A percentile compares a stretch with the other conserved stretches of the same genome.
Evolutionary conservation across 2,113 vertebrate species (phyloP).

Genomic region (Pterocles orientalis): DNA sequence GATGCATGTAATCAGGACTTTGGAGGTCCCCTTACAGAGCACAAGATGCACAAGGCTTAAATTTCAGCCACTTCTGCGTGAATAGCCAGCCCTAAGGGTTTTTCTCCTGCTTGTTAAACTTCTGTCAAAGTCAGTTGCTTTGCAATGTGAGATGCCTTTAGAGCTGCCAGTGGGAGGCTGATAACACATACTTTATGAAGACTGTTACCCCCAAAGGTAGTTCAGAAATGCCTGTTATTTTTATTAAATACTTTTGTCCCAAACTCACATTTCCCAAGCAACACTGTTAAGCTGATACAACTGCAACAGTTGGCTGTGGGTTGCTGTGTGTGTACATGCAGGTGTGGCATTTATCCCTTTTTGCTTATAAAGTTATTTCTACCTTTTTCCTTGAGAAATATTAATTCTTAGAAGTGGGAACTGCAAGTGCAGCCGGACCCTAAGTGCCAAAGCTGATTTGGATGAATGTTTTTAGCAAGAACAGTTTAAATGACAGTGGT

Average conservation of each 20-base stretch:
- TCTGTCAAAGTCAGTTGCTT: neutral
- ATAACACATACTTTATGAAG: constrained; percentile 17
- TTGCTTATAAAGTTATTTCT: neutral
- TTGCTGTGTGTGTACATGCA: neutral
- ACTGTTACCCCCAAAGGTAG: constrained; percentile 17
- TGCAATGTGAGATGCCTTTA: constrained; percentile 18
- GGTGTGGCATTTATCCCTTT: neutral
- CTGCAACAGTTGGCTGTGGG: neutral
- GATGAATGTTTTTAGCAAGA: neutral
- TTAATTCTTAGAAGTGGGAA: neutral
- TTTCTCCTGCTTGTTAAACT: constrained; percentile 32
- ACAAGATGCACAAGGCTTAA: neutral
- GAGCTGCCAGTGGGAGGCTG: neutral
- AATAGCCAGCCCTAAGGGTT: neutral
- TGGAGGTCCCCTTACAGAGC: neutral
- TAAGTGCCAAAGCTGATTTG: neutral
- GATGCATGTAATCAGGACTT: neutral
- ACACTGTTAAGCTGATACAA: neutral
- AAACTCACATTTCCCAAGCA: neutral
- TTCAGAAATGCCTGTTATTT: constrained; percentile 18
- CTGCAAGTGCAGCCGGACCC: neutral
- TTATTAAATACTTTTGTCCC: neutral
- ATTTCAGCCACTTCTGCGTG: neutral
- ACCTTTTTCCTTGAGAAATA: neutral
- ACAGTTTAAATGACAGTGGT: neutral